Evolutionary conservation across 2,888 invertebrate genomes (phyloP).

Genomic region (Stenichneumon culpator): DNA sequence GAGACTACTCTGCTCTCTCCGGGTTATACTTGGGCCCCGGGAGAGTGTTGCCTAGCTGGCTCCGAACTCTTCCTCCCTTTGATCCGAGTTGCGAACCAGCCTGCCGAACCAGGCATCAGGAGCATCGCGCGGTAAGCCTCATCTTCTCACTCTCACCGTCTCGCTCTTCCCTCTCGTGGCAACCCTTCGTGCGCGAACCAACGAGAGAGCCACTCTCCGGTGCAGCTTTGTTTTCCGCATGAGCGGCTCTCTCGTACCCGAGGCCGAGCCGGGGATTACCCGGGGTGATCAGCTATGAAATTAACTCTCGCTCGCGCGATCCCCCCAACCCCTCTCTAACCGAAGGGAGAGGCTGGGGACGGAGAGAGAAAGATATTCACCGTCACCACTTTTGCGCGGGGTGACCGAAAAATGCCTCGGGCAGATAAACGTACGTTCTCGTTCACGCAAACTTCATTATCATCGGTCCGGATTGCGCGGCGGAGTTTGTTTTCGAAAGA

Average conservation of each 20-base stretch:
- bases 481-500: constrained; percentile 4
- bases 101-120: constrained; percentile 44
- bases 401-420: constrained; percentile 28
- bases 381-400: constrained; percentile 14
- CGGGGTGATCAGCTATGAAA: constrained; percentile 85
- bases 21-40: constrained; percentile 15
- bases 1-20: neutral
- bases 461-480: neutral
- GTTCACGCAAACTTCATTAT: constrained; percentile 4
- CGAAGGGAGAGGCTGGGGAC: neutral
- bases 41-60: neutral
- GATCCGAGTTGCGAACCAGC: constrained; percentile 43
- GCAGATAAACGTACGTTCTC: constrained; percentile 1
- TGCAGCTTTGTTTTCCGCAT: constrained; percentile 85
- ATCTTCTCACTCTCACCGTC: constrained; percentile 58
- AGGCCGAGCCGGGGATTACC: constrained; percentile 80
- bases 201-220: constrained; percentile 65
- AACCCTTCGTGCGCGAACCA: constrained; percentile 57
- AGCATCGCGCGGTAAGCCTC: constrained; percentile 61
- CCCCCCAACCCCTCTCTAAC: constrained; percentile 57
- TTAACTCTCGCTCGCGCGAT: constrained; percentile 80
- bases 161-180: constrained; percentile 65
- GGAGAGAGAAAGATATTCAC: constrained; percentile 13
- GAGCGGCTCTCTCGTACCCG: constrained; percentile 79
- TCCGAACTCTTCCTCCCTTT: constrained; percentile 24